Percentiles rank a stretch among this genome's conserved stretches.
Evolutionary conservation across 2,888 invertebrate genomes (phyloP).

Genomic region (Drosophila tripunctata): DNA sequence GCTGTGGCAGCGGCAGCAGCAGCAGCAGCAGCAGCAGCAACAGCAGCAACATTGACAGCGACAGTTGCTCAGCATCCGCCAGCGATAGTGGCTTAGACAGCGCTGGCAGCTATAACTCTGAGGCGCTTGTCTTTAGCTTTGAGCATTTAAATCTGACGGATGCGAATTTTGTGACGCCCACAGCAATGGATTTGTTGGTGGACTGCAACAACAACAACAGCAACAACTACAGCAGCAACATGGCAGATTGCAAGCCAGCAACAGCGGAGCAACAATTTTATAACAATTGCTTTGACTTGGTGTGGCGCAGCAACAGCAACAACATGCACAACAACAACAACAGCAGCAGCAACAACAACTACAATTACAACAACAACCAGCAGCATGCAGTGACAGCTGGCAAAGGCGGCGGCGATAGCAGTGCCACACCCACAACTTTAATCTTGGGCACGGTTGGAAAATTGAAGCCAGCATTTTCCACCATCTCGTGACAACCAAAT

Average conservation of each 20-base stretch:
- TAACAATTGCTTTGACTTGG: slow-evolving; percentile 85
- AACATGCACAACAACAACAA: slow-evolving; percentile 22
- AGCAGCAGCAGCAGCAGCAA: not conserved
- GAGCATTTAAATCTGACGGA: slow-evolving; percentile 81
- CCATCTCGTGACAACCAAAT: slow-evolving; percentile 69
- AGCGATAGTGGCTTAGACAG: slow-evolving; percentile 80
- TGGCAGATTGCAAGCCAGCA: slow-evolving; percentile 37
- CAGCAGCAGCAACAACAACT: slow-evolving; percentile 39
- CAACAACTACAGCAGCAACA: slow-evolving; percentile 33
- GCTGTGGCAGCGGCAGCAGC: not conserved
- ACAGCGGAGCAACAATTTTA: slow-evolving; percentile 69
- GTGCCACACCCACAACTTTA: slow-evolving; percentile 65
- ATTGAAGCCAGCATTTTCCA: slow-evolving; percentile 80
- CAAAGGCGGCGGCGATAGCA: slow-evolving; percentile 48
- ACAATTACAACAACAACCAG: slow-evolving; percentile 34
- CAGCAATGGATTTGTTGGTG: slow-evolving; percentile 69
- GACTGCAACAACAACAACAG: slow-evolving; percentile 75
- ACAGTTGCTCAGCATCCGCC: slow-evolving; percentile 61
- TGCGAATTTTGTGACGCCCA: slow-evolving; percentile 68
- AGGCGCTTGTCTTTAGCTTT: slow-evolving; percentile 83
- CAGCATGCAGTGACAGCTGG: slow-evolving; percentile 60
- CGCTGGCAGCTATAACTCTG: slow-evolving; percentile 76
- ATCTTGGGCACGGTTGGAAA: slow-evolving; percentile 77
- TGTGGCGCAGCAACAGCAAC: slow-evolving; percentile 74
- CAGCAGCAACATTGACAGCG: slow-evolving; percentile 19